Conservation (phyloP, 2,888 invertebrate species). For the Deilephila porcellus region DNA sequence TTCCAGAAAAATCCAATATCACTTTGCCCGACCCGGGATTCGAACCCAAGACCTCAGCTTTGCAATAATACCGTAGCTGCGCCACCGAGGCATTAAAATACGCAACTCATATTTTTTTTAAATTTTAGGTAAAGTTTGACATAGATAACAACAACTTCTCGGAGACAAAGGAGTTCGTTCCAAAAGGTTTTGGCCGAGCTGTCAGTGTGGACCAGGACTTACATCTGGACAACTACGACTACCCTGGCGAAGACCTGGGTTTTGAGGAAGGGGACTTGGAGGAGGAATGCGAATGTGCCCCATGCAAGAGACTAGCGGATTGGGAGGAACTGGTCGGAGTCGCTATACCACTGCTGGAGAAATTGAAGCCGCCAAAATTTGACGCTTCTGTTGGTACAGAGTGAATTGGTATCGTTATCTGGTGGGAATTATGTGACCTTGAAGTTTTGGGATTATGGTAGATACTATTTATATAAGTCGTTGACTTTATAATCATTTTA, state of each 20-base stretch:
- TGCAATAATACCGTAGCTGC: too few relatives aligned
- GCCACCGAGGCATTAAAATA: too few relatives aligned
- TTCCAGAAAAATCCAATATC: too few relatives aligned
- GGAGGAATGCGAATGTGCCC: conserved; percentile 69
- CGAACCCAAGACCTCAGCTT: too few relatives aligned
- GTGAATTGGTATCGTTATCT: conserved; percentile 32
- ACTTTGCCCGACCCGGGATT: too few relatives aligned
- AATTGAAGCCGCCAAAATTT: conserved; percentile 76
- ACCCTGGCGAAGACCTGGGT: conserved; percentile 71
- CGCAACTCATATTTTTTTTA: neutral
- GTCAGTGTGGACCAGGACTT: conserved; percentile 59
- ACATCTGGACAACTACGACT: conserved; percentile 55
- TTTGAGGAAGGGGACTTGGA: conserved; percentile 71
- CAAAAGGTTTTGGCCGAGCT: conserved; percentile 45
- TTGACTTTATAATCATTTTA: too few relatives aligned
- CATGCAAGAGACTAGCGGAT: conserved; percentile 72
- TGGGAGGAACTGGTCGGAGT: conserved; percentile 92
- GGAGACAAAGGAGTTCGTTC: conserved; percentile 34
- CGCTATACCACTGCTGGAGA: conserved; percentile 89
- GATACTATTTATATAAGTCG: too few relatives aligned
- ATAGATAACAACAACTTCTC: conserved; percentile 61
- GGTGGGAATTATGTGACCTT: neutral
- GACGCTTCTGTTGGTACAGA: conserved; percentile 78
- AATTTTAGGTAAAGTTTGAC: conserved; percentile 66
- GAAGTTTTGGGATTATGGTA: neutral